Conservation (phyloP, 2,797 vertebrate species). For the Gambusia yucatana region DNA sequence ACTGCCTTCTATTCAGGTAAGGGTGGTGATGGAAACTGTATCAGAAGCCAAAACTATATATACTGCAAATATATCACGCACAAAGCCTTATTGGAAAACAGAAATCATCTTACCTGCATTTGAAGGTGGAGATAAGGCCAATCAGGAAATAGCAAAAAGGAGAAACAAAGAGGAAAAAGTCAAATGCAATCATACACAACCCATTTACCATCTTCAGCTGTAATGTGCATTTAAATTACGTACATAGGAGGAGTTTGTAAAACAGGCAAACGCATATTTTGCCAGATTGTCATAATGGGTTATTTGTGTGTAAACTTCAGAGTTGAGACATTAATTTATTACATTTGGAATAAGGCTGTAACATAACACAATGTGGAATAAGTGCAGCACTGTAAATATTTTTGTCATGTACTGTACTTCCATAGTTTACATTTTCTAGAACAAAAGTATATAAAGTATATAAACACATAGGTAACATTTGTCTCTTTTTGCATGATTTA, state of each 20-base stretch:
- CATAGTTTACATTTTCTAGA: no score
- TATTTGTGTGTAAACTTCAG: no score
- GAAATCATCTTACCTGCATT: slow-evolving; percentile 55
- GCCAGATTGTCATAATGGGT: no score
- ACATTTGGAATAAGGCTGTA: no score
- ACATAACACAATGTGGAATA: no score
- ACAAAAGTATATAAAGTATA: no score
- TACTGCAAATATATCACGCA: background rate
- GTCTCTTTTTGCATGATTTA: no score
- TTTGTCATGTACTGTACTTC: no score
- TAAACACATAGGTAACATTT: no score
- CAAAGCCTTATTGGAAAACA: background rate
- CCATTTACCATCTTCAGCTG: background rate
- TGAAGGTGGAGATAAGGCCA: background rate
- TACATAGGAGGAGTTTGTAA: background rate
- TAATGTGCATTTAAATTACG: background rate
- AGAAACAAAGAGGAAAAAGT: slow-evolving; percentile 5
- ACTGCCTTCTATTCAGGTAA: background rate
- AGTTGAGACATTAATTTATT: no score
- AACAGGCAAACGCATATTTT: no score
- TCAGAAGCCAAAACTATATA: background rate
- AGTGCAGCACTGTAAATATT: no score
- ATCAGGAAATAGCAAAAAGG: slow-evolving; percentile 20
- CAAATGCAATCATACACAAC: background rate
- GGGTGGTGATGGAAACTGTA: background rate